These are phyloP conservation scores for Muntiacus muntjak DNA, from an alignment of 2,113 vertebrate genomes.

Conservation along the genomic window DNA sequence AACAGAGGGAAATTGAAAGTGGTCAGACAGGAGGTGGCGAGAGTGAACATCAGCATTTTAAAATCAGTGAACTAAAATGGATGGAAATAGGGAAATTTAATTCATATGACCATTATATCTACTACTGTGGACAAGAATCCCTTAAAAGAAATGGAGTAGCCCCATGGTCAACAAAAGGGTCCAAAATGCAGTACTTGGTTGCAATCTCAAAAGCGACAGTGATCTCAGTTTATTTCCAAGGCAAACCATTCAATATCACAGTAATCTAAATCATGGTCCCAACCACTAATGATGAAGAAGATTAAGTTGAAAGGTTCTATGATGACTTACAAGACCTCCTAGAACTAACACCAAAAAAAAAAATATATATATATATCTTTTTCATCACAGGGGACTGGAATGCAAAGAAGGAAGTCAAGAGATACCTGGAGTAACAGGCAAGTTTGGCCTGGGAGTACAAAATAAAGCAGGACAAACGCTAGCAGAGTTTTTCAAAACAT, in stretches of 20 bases:
- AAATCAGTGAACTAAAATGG: background rate
- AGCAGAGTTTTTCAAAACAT: background rate
- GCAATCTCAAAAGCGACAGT: background rate
- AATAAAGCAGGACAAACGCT: background rate
- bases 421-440: background rate
- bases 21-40: background rate
- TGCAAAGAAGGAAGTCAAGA: background rate
- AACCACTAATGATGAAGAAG: background rate
- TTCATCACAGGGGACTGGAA: background rate
- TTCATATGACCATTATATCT: background rate
- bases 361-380: background rate
- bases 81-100: background rate
- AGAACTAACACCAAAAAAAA: background rate
- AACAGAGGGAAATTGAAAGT: background rate
- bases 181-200: background rate
- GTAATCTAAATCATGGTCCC: background rate
- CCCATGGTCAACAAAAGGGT: background rate
- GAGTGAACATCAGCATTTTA: background rate
- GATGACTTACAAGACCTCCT: background rate
- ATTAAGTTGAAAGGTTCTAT: background rate
- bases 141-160: background rate
- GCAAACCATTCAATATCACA: background rate
- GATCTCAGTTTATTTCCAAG: background rate
- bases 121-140: background rate
- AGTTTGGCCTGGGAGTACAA: background rate